Evolutionary conservation across 2,113 vertebrate species (phyloP), one percentile per base, ranked within the genome.

Genomic region (Onychostruthus taczanowskii): DNA sequence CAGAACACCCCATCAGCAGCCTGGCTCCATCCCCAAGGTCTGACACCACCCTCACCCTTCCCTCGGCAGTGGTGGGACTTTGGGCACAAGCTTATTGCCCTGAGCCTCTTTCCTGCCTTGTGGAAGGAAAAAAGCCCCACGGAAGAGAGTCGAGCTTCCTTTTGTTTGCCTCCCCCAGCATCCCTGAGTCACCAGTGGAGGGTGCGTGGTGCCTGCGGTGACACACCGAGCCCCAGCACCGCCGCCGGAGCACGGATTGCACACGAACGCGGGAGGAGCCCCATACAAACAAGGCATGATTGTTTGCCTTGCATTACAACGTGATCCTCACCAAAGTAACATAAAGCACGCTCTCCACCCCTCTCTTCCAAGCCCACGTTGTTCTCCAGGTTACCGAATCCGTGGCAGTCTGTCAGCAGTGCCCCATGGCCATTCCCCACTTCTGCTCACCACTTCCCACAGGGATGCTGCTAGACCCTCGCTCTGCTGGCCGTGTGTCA

Each of bases 61-160:
- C 41, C 19, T 30, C 0, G 0, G 39, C 44, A 55, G n/a, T 1
- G 1, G 4, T 2, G 1, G 55, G 49, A 27, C 41, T 94, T 66
- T 62, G 70, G 52, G 33, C 68, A 92, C 33, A 39, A 30, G 55
- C 5, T 3, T 7, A 3, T 22, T 82, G 64, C 28, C 37, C 1
- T 0, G 7, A 16, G 44, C 58, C 64, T 70, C 73, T 68, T 86
- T 44, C 56, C 18, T 62, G n/a, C 9, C 53, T 30, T 35, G 28
- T 21, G 43, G 2, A 22, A 86, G 11, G 35, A 17, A 44, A 83
- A 69, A 61, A 70, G 41, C 41, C 33, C 31, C 84, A 76, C 5
- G 0, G 4, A 90, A 44, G 3, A 30, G 44, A 90, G 46, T 33
- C 0, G 15, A 90, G 23, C 11, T 52, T 21, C 47, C 74, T 83